Evolutionary conservation across 1,140 invertebrate species (phyloP), one percentile per base, ranked within the genome.

Genomic region (Sogatella furcifera): DNA sequence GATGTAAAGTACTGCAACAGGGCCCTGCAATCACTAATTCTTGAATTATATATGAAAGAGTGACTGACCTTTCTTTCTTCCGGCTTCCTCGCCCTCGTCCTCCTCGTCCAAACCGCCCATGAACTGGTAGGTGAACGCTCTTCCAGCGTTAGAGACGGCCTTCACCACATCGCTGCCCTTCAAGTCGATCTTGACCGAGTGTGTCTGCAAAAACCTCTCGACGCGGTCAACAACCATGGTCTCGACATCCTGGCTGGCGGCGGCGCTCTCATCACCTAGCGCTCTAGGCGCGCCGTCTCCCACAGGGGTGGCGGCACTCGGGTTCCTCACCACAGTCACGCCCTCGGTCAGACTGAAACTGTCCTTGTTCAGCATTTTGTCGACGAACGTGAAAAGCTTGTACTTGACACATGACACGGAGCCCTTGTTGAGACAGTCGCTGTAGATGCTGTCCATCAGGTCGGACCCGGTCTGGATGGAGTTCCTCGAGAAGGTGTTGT

Each of bases 111-210:
- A 76, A 21, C 84, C 73, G 38, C 78, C 79, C 55, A 88, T 82
- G 61, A 81, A 81, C 49, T 80, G 80, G 66, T 89, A 86, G 66
- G 84, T 83, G 22, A 90, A 74, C 49, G 86, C 86, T 43, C 88
- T 80, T 10, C 87, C 88, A n/a, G 82, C 84, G 28, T 84, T 84
- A 54, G 83, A 81, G 24, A 90, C 85, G 1, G 86, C 83, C 59
- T 85, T 85, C 3, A 90, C 78, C n/a, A 90, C 85, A 67, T 92
- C 88, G 56, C 80, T 81, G 22, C 89, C 89, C 73, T 89, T 89
- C 49, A 92, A 76, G 73, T 92, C 87, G n/a, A 92, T 81, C 69
- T 89, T 87, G 55, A 92, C 75, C 19, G 86, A 84, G 73, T 90
- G 88, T 0, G 85, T 83, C 67, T 82, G 82, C 34, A 92, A 73